Evolutionary conservation across 2,113 vertebrate genomes (phyloP).

Genomic region (Toxotes jaculatrix): DNA sequence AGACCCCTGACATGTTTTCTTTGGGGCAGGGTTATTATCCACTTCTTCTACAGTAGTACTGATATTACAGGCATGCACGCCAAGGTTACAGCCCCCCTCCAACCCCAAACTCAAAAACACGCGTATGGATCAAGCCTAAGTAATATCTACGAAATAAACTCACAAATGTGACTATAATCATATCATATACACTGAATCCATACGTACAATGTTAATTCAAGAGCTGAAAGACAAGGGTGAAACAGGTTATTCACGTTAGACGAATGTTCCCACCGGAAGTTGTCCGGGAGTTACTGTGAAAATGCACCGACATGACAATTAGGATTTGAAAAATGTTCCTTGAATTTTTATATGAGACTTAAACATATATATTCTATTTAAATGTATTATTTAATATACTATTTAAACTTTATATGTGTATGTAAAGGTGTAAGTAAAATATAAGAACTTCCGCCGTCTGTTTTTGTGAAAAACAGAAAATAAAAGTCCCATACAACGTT

Average conservation of each 20-base stretch:
- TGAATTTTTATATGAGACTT: background rate
- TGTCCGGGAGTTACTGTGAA: background rate
- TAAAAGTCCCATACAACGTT: too few species aligned
- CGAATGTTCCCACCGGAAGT: constrained; percentile 51
- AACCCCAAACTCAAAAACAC: background rate
- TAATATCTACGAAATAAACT: background rate
- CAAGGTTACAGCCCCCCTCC: constrained; percentile 71
- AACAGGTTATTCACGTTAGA: background rate
- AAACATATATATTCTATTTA: background rate
- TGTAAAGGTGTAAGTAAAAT: background rate
- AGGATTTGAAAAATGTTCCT: background rate
- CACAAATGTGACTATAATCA: rapidly evolving
- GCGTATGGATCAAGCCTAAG: background rate
- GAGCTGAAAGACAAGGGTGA: background rate
- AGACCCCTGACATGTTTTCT: constrained; percentile 57
- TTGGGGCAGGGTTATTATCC: background rate
- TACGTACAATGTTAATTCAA: rapidly evolving
- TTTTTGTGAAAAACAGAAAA: background rate
- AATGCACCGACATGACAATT: constrained; percentile 8
- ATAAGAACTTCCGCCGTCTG: background rate
- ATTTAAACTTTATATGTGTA: background rate
- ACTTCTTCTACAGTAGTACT: background rate
- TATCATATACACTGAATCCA: background rate
- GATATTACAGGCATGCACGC: background rate
- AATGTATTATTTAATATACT: background rate